Percentiles rank a stretch among this genome's conserved stretches.
These are phyloP conservation scores for Dorcus hopei DNA, from an alignment of 2,888 invertebrate species.

Conservation along the genomic window DNA sequence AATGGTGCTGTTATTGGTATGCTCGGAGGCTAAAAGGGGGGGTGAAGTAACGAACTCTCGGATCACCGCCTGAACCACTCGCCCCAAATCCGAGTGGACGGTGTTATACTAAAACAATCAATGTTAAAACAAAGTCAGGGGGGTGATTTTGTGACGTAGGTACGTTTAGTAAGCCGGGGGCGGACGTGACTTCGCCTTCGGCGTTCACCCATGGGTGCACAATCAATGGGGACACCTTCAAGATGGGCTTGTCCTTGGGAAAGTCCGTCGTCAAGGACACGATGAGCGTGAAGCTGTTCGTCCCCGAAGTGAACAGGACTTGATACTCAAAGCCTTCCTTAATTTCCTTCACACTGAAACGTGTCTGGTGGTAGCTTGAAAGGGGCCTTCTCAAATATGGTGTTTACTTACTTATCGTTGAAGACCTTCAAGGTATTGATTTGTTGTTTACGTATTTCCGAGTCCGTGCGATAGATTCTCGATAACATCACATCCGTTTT, in stretches of 20 bases:
- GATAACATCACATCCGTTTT: slow-evolving; percentile 51
- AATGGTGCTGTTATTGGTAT: slow-evolving; percentile 25
- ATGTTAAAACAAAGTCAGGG: neutral
- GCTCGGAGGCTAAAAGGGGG: slow-evolving; percentile 46
- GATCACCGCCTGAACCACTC: slow-evolving; percentile 77
- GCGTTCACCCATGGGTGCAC: slow-evolving; percentile 70
- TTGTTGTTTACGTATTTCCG: slow-evolving; percentile 65
- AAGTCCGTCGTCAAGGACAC: slow-evolving; percentile 68
- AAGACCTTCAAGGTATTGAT: slow-evolving; percentile 80
- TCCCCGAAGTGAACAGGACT: slow-evolving; percentile 65
- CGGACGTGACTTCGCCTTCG: slow-evolving; percentile 67
- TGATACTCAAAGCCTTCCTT: slow-evolving; percentile 69
- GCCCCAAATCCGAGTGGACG: slow-evolving; percentile 73
- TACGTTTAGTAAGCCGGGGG: slow-evolving; percentile 74
- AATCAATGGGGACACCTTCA: slow-evolving; percentile 65
- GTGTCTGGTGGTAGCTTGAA: slow-evolving; percentile 8
- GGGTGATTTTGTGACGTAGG: slow-evolving; percentile 25
- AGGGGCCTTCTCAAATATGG: neutral
- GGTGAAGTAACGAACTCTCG: slow-evolving; percentile 71
- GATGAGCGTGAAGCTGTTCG: slow-evolving; percentile 63
- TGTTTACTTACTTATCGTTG: slow-evolving; percentile 66
- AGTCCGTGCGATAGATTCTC: slow-evolving; percentile 55
- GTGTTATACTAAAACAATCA: slow-evolving; percentile 55
- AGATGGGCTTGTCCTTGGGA: slow-evolving; percentile 70
- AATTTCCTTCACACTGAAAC: slow-evolving; percentile 65